Percentiles rank a stretch among this genome's conserved stretches.
phyloP scores from a whole-genome alignment of 2,113 vertebrate genomes.

The Colistium nudipinnis region DNA sequence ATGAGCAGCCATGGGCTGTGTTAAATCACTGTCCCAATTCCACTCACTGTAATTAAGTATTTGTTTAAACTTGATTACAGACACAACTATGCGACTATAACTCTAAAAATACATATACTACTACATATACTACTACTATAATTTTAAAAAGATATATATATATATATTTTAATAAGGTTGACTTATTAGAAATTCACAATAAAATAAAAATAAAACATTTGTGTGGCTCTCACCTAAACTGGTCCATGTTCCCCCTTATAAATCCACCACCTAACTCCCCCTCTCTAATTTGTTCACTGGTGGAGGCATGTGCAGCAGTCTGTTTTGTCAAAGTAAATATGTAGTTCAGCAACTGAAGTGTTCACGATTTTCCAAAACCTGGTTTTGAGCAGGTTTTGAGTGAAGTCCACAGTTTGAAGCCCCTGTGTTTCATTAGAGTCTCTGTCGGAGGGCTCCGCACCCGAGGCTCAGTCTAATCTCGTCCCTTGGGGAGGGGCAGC shows the following conservation, averaged over 20 bases:
- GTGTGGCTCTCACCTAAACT: no score
- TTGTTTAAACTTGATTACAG: no score
- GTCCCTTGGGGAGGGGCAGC: constrained; percentile 24
- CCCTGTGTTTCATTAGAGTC: constrained; percentile 73
- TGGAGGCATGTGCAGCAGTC: no score
- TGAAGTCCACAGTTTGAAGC: constrained; percentile 43
- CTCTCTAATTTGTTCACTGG: not conserved
- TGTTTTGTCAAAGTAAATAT: not conserved
- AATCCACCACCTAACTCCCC: not conserved
- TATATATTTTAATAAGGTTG: no score
- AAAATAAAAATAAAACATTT: no score
- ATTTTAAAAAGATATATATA: no score
- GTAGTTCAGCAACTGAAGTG: constrained; percentile 1
- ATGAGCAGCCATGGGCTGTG: not conserved
- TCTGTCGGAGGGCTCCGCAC: constrained; percentile 58
- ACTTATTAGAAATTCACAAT: no score
- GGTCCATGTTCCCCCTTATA: no score
- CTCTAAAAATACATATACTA: no score
- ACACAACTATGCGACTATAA: no score
- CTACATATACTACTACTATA: no score
- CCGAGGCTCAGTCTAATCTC: constrained; percentile 51
- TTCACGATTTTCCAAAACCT: constrained; percentile 9
- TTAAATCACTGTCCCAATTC: constrained; percentile 22
- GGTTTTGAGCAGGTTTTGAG: constrained; percentile 27
- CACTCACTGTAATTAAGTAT: constrained; percentile 23